phyloP scores from a whole-genome alignment of 2,113 vertebrate species.

The Vidua macroura region DNA sequence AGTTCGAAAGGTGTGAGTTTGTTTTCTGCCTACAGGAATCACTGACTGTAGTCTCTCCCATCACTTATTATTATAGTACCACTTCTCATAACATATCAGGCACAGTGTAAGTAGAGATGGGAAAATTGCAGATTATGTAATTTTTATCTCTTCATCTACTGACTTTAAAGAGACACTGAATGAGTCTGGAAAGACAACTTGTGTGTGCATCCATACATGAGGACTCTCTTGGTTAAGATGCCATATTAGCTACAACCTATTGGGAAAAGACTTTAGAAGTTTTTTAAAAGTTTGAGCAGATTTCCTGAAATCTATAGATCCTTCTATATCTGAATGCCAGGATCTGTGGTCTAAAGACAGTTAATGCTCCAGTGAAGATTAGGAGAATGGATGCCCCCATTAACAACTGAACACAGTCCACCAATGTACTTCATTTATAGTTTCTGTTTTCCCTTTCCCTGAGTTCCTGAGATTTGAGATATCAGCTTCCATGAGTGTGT shows the following conservation, averaged over 20 bases:
- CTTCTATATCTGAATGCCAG: background rate
- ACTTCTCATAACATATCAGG: background rate
- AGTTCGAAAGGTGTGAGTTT: background rate
- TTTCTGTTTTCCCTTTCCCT: background rate
- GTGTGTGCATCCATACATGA: fast-evolving
- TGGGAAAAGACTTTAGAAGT: background rate
- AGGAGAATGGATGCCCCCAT: background rate
- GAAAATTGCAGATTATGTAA: background rate
- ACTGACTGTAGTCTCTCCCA: background rate
- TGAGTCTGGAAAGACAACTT: background rate
- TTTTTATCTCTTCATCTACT: background rate
- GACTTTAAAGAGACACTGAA: background rate
- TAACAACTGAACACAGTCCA: background rate
- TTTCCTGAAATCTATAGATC: background rate
- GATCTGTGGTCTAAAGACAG: background rate
- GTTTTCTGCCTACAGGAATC: background rate
- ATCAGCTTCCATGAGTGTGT: background rate
- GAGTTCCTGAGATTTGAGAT: background rate
- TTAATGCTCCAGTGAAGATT: background rate
- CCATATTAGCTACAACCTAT: background rate
- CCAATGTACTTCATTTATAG: background rate
- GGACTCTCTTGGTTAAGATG: background rate
- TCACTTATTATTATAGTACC: background rate
- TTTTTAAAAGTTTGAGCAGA: background rate
- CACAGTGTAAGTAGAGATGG: background rate